Evolutionary conservation across 2,113 vertebrate genomes (phyloP).

Genomic region (Arizona elegans): DNA sequence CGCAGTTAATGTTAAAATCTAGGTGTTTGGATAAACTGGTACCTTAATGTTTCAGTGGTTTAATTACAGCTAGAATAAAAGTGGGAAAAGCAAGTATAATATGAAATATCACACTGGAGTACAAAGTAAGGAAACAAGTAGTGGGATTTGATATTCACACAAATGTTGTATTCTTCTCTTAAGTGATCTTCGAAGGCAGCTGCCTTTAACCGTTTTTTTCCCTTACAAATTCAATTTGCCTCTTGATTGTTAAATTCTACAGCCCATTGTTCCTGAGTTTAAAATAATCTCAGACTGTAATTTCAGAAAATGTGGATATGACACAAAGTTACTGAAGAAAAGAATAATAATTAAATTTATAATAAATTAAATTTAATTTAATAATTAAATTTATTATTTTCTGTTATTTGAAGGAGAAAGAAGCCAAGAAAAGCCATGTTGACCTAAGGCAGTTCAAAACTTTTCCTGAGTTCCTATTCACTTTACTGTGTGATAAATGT

Average conservation of each 20-base stretch:
- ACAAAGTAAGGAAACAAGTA: constrained; percentile 20
- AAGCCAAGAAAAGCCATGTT: not conserved
- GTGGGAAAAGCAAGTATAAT: constrained; percentile 24
- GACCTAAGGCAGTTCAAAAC: not conserved
- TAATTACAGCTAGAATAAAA: constrained; percentile 57
- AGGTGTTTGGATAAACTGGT: constrained; percentile 61
- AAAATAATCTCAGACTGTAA: not conserved
- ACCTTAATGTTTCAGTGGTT: constrained; percentile 59
- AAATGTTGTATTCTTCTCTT: constrained; percentile 33
- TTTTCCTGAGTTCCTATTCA: not conserved
- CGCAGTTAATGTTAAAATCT: constrained; percentile 48
- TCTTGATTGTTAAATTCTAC: constrained; percentile 10
- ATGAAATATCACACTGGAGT: constrained; percentile 28
- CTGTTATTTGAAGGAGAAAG: not conserved
- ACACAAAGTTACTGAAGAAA: constrained; percentile 4
- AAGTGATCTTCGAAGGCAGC: constrained; percentile 30
- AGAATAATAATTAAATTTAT: constrained; percentile 7
- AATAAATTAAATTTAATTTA: too few species aligned
- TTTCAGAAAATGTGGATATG: fast-evolving
- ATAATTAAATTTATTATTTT: constrained; percentile 23
- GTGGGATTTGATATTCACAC: not conserved
- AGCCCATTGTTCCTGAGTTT: not conserved
- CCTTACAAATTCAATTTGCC: not conserved
- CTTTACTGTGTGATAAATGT: not conserved
- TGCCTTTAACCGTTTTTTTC: constrained; percentile 13